Conservation (phyloP, 2,113 vertebrate genomes). For the Trachemys scripta region DNA sequence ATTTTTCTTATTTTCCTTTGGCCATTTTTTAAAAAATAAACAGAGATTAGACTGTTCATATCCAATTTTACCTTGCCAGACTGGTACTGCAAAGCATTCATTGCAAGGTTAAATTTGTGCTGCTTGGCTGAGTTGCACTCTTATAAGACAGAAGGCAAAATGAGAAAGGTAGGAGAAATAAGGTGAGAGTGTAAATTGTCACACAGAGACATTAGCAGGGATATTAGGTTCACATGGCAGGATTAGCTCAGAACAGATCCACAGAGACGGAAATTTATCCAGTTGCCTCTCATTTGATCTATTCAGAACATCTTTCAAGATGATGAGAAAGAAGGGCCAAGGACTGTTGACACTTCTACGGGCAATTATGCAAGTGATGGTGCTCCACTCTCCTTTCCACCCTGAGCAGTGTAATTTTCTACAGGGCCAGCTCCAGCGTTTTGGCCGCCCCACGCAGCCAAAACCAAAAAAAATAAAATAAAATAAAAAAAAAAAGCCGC, state of each 20-base stretch:
- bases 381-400: neutral
- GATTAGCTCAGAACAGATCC: neutral
- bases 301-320: constrained; percentile 38
- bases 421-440: neutral
- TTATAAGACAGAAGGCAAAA: neutral
- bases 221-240: constrained; percentile 21
- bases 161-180: neutral
- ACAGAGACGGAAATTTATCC: neutral
- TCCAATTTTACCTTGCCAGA: neutral
- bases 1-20: neutral
- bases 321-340: neutral
- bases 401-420: neutral
- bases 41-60: neutral
- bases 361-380: neutral
- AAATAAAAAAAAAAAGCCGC: too few relatives aligned
- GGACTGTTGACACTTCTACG: neutral
- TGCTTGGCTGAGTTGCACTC: neutral
- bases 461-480: too few relatives aligned
- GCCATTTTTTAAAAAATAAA: neutral
- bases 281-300: neutral
- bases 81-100: neutral
- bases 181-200: neutral
- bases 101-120: constrained; percentile 4
- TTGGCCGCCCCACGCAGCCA: too few relatives aligned
- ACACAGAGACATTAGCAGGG: neutral